phyloP scores from a whole-genome alignment of 2,888 invertebrate genomes.

The Tupiocoris notatus region DNA sequence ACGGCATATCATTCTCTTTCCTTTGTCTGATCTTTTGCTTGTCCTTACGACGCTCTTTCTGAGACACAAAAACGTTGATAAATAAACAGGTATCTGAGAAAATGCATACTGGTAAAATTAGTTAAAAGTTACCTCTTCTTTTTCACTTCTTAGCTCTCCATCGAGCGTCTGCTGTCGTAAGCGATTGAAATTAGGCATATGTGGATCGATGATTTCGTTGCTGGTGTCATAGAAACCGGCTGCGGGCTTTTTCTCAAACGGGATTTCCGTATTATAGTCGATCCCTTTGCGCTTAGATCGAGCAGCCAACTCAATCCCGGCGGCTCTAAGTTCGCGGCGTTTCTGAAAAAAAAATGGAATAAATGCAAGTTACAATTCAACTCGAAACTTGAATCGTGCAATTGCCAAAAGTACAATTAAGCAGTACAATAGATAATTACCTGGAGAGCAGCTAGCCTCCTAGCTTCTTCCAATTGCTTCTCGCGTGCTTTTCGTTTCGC shows the following conservation, averaged over 20 bases:
- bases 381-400: neutral
- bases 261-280: constrained; percentile 95
- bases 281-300: constrained; percentile 78
- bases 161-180: constrained; percentile 90
- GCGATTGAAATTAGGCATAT: constrained; percentile 84
- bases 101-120: too few species aligned
- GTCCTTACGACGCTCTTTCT: constrained; percentile 89
- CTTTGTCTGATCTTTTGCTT: constrained; percentile 92
- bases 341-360: constrained; percentile 57
- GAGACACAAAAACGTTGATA: constrained; percentile 50
- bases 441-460: constrained; percentile 92
- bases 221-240: constrained; percentile 94
- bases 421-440: constrained; percentile 41
- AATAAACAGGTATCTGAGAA: too few species aligned
- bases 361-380: neutral
- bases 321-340: constrained; percentile 93
- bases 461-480: constrained; percentile 96
- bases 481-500: constrained; percentile 94
- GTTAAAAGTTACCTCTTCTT: constrained; percentile 85
- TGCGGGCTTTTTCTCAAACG: constrained; percentile 93
- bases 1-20: constrained; percentile 93
- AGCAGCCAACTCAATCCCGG: constrained; percentile 72
- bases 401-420: neutral
- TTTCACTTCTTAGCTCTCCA: constrained; percentile 84
- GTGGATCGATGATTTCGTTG: constrained; percentile 81